Conservation (phyloP, 2,888 invertebrate species). For the Craniophora ligustri region DNA sequence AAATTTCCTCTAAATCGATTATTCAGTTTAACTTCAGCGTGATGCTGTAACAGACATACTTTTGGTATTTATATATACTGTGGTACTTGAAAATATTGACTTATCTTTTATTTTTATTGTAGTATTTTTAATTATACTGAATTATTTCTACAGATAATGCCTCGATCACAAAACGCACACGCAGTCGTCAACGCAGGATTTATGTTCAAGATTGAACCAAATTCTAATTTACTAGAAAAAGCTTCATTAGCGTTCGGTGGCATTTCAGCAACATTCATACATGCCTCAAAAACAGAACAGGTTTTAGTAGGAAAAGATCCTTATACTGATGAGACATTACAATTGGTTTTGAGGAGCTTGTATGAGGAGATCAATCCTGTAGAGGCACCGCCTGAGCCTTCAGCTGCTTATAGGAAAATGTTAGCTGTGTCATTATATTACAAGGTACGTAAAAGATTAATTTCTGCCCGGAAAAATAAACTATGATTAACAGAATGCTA, state of each 20-base stretch:
- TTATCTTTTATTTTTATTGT: too few species aligned
- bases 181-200: constrained; percentile 93
- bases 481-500: too few species aligned
- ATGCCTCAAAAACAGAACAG: constrained; percentile 87
- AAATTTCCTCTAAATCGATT: too few species aligned
- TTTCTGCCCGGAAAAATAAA: too few species aligned
- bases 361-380: constrained; percentile 64
- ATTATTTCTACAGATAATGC: constrained; percentile 89
- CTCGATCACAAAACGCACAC: constrained; percentile 92
- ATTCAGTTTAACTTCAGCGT: too few species aligned
- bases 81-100: too few species aligned
- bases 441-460: constrained; percentile 80
- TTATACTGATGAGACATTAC: constrained; percentile 77
- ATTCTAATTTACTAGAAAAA: constrained; percentile 70
- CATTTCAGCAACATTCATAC: constrained; percentile 77
- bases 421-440: constrained; percentile 88
- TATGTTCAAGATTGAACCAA: constrained; percentile 85
- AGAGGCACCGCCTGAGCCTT: constrained; percentile 84
- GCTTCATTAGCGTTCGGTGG: constrained; percentile 89
- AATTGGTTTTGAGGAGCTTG: constrained; percentile 67
- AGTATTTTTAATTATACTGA: too few species aligned
- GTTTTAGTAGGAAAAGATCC: constrained; percentile 79
- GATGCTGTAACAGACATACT: too few species aligned
- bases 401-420: constrained; percentile 87
- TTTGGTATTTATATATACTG: too few species aligned